Evolutionary conservation across 2,113 vertebrate genomes (phyloP).

Genomic region (Pedetes capensis): DNA sequence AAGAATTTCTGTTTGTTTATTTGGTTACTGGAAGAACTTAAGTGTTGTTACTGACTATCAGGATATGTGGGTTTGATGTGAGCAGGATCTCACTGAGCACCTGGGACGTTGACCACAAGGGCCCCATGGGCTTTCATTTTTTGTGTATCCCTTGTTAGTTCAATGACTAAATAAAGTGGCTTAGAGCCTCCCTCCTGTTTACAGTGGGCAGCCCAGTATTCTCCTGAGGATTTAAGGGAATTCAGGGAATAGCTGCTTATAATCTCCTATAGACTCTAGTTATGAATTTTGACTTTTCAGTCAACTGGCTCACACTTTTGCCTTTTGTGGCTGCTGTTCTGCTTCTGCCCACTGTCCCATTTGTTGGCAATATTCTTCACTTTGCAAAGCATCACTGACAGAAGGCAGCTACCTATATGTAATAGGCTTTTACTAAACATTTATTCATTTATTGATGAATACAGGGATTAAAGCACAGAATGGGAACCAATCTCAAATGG

Average conservation of each 20-base stretch:
- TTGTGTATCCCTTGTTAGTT: background rate
- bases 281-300: background rate
- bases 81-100: background rate
- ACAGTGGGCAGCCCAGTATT: background rate
- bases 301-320: background rate
- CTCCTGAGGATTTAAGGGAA: background rate
- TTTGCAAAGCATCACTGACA: background rate
- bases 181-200: background rate
- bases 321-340: background rate
- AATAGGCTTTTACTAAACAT: background rate
- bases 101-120: background rate
- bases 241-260: background rate
- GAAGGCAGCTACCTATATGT: background rate
- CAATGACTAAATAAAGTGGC: background rate
- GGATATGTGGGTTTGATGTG: background rate
- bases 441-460: background rate
- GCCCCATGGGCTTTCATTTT: background rate
- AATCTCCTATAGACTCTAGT: background rate
- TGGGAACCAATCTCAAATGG: background rate
- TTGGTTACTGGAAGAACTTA: background rate
- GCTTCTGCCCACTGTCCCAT: background rate
- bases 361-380: background rate
- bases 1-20: background rate
- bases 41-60: background rate
- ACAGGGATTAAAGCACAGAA: background rate